Base-by-base conservation (phyloP, 2,888 invertebrate genomes). In the Argyresthia albistria region DNA sequence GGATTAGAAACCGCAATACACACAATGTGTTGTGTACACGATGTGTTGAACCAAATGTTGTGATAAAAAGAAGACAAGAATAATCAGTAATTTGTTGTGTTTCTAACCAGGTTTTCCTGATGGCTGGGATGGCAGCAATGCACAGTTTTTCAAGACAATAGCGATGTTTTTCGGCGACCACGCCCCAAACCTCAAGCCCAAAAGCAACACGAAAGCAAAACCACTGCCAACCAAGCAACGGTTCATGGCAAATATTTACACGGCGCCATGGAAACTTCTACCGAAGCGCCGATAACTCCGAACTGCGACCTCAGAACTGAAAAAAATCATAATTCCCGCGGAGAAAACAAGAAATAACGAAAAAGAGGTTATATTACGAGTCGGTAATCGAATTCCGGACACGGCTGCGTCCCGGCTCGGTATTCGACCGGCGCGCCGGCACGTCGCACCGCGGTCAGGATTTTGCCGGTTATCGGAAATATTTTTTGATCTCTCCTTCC, bases 201-300 rank as follows among this genome's bases (percentile, higher is more conserved):
- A 76, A 77, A 78, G 58, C 58, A 66, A 59, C 57, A 62, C 65
- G 57, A 60, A 68, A 73, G 14, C 39, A 45, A 52, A 52, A 47
- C 52, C 47, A 76, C 75, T 73, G 53, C 73, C 62, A 62, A 66
- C 73, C 62, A 62, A 67, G 70, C 69, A 71, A 68, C 70, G 72
- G 66, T 75, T 66, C 69, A 67, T 73, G 73, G 76, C 73, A 81
- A 83, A 83, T 81, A 82, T 83, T 82, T 82, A 73, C 76, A 67
- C 64, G 65, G 60, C 65, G 63, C 65, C 68, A 70, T 76, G 75
- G 73, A 80, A 80, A 81, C 69, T 78, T 79, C 73, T 10, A 50
- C 51, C 65, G 69, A 69, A 73, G 70, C 75, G 72, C 69, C 74
- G 67, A 65, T 66, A 77, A 79, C 73, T 78, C 70, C 59, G 63